These are phyloP conservation scores for Lysandra coridon DNA, from an alignment of 2,888 invertebrate genomes.

Conservation along the genomic window DNA sequence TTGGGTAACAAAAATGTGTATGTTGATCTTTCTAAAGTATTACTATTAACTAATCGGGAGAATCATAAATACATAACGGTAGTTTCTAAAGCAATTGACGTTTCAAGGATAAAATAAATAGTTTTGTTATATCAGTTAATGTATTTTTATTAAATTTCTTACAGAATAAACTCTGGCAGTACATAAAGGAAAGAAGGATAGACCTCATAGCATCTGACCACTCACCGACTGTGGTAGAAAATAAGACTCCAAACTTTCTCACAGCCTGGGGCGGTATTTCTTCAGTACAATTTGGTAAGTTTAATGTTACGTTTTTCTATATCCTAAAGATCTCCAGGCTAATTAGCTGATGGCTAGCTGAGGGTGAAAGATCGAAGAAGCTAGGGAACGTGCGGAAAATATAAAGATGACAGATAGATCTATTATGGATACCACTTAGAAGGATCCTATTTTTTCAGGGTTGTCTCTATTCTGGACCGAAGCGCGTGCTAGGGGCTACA, in stretches of 20 bases:
- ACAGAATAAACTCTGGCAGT: slow-evolving; percentile 83
- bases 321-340: too few species aligned
- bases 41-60: too few species aligned
- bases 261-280: slow-evolving; percentile 88
- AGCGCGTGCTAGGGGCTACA: slow-evolving; percentile 75
- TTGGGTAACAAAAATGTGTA: too few species aligned
- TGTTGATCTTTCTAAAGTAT: too few species aligned
- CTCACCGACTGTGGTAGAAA: slow-evolving; percentile 84
- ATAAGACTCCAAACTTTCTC: slow-evolving; percentile 83
- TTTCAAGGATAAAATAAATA: too few species aligned
- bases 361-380: background rate
- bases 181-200: slow-evolving; percentile 76
- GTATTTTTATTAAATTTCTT: slow-evolving; percentile 32
- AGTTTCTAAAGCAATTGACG: too few species aligned
- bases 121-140: too few species aligned
- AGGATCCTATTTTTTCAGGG: slow-evolving; percentile 58
- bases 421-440: background rate
- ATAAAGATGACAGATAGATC: background rate
- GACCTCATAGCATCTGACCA: slow-evolving; percentile 85
- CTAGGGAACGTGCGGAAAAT: background rate
- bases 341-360: background rate
- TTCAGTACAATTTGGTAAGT: slow-evolving; percentile 84
- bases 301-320: too few species aligned
- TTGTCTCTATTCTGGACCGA: slow-evolving; percentile 86
- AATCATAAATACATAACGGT: too few species aligned